Evolutionary conservation across 2,797 vertebrate species (phyloP).

Genomic region (Loris lydekkerianus): DNA sequence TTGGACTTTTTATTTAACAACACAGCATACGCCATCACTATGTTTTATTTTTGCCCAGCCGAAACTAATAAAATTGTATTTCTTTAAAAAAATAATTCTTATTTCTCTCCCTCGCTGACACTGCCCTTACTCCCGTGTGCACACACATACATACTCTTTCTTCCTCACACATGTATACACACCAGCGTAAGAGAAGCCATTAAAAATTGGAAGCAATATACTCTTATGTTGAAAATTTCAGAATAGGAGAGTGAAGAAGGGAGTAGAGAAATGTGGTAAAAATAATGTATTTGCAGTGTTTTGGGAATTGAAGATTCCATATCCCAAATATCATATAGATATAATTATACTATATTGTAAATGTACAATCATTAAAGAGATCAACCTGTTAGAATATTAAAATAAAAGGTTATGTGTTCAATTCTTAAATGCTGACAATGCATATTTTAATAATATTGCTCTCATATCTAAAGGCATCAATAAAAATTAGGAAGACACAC

Average conservation of each 20-base stretch:
- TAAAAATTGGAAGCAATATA: conserved; percentile 22
- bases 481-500: conserved; percentile 55
- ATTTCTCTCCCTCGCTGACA: background rate
- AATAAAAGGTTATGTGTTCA: conserved; percentile 70
- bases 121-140: background rate
- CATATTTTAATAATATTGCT: conserved; percentile 48
- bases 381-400: conserved; percentile 70
- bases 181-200: background rate
- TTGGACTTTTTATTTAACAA: conserved; percentile 44
- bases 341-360: conserved; percentile 68
- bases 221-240: conserved; percentile 21
- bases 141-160: background rate
- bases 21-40: background rate
- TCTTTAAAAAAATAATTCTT: background rate
- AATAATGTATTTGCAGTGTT: conserved; percentile 47
- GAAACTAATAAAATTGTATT: background rate
- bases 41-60: background rate
- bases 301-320: conserved; percentile 71
- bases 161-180: background rate
- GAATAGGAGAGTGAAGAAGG: background rate
- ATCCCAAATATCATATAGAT: conserved; percentile 66
- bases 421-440: conserved; percentile 61
- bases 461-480: conserved; percentile 38
- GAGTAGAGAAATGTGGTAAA: conserved; percentile 29
- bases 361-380: conserved; percentile 60